Evolutionary conservation across 2,888 invertebrate species (phyloP).

Genomic region (Cataglyphis altisquamis): DNA sequence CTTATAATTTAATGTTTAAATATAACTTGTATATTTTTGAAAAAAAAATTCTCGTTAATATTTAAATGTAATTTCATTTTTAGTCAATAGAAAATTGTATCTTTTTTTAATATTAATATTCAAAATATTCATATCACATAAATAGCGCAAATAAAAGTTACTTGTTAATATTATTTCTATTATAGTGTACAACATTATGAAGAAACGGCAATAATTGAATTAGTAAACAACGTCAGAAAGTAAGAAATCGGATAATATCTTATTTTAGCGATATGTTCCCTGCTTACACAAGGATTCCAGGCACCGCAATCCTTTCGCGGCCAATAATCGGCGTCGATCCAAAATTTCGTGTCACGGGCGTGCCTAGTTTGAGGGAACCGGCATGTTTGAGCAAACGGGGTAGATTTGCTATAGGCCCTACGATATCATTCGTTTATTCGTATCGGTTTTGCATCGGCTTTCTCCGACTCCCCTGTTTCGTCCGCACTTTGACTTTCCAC

Average conservation of each 20-base stretch:
- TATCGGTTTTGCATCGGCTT: constrained; percentile 28
- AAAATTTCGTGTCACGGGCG: constrained; percentile 42
- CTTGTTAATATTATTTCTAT: neutral
- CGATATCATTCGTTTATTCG: constrained; percentile 36
- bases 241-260: neutral
- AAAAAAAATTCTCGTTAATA: neutral
- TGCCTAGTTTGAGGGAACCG: constrained; percentile 36
- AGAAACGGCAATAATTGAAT: neutral
- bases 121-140: neutral
- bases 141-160: neutral
- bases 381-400: constrained; percentile 44
- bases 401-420: constrained; percentile 41
- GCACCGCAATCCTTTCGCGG: constrained; percentile 15
- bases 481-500: neutral
- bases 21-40: neutral
- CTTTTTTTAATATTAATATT: neutral
- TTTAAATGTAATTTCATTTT: neutral
- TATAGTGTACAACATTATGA: neutral
- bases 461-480: neutral
- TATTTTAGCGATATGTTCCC: neutral
- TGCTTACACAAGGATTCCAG: neutral
- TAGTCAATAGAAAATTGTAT: neutral
- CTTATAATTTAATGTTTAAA: constrained; percentile 4
- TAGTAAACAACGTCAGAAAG: too few relatives aligned
- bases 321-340: constrained; percentile 25